Percentiles rank a stretch among this genome's conserved stretches.
Conservation (phyloP, 2,888 invertebrate genomes). For the Pseudococcus viburni region DNA sequence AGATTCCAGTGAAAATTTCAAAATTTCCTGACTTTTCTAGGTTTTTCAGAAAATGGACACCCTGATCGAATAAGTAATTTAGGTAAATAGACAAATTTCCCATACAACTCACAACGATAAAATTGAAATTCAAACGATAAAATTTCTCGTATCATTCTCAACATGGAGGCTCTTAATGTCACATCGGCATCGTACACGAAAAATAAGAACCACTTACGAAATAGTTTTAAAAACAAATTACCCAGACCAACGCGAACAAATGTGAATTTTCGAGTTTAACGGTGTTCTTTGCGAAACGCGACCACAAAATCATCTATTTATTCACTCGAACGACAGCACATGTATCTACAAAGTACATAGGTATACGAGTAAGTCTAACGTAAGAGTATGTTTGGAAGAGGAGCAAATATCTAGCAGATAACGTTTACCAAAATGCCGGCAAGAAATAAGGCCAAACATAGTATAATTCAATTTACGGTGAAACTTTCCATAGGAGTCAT, state of each 20-base stretch:
- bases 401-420: conserved; percentile 31
- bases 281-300: not conserved
- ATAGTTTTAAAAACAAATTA: conserved; percentile 40
- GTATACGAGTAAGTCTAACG: not conserved
- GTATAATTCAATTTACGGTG: conserved; percentile 54
- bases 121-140: not conserved
- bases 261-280: conserved; percentile 25
- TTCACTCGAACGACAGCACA: conserved; percentile 28
- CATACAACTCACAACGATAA: too few relatives aligned
- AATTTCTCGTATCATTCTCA: not conserved
- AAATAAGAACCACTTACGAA: not conserved
- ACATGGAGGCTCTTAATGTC: not conserved
- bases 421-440: conserved; percentile 18
- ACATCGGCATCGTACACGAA: not conserved
- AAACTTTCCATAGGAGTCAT: conserved; percentile 57
- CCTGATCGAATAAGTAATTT: too few relatives aligned
- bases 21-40: too few relatives aligned
- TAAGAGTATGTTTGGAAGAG: not conserved
- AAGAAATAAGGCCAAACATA: conserved; percentile 37
- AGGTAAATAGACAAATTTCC: too few relatives aligned
- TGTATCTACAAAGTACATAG: not conserved
- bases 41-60: too few relatives aligned
- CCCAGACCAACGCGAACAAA: not conserved
- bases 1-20: too few relatives aligned
- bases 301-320: conserved; percentile 29